Evolutionary conservation across 2,888 invertebrate species (phyloP), one percentile per base, ranked within the genome.

Genomic region (Coenonympha arcania): DNA sequence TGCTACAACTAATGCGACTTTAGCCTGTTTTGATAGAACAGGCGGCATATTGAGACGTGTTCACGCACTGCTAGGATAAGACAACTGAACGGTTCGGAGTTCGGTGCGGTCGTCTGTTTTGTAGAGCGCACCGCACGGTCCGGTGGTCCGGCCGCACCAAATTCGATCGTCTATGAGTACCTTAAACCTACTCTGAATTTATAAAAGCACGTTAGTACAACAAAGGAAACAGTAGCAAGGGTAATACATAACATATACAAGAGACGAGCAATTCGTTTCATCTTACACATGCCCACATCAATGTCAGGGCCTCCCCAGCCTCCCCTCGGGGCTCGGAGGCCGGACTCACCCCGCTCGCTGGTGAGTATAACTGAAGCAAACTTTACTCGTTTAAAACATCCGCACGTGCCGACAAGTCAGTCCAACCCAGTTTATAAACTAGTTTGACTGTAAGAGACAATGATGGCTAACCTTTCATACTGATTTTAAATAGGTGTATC

Each of bases 201-300:
- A 30, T 30, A 30, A 11, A 22, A 22, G 16, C 33, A 22, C 24
- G 26, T 34, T 15, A 22, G 15, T 34, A 24, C 4, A 11, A 44
- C 44, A 34, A 22, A 34, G 24, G 24, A 24, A 9, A 22, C 6
- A 11, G n/a, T 13, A 50, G 24, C 18, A 50, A 39, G 43, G 18
- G 30, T 34, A 40, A 28, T 26, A 44, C 15, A 44, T 50, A 31
- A 37, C 34, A 37, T 13, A 36, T 4, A 39, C 16, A 34, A 33
- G 20, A 42, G 19, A 15, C 19, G 49, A 37, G 16, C 26, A 28
- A 46, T 42, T 36, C 41, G 46, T 51, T 57, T 46, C 50, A 69
- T 72, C 70, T 72, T 68, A 70, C 73, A 73, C 75, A 71, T 66
- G 71, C 71, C 66, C 71, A 68, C 71, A 71, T 69, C 73, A 73